Evolutionary conservation across 2,113 vertebrate species (phyloP), one percentile per base, ranked within the genome.

Genomic region (Tetrax tetrax): DNA sequence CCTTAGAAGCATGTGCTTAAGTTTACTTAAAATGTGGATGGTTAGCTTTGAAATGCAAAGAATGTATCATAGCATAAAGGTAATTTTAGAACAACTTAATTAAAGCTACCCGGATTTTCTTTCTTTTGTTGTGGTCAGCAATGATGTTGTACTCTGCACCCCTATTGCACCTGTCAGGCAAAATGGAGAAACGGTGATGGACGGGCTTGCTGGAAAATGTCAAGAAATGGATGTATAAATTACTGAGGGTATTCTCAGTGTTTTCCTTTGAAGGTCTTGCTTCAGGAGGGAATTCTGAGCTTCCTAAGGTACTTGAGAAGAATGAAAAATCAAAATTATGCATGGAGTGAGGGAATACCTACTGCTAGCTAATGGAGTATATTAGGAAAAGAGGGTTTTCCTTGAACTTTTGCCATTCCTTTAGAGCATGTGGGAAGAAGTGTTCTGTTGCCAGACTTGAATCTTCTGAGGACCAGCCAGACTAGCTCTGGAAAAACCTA

Each of bases 41-140:
- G 9, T 83, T 95, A 45, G 38, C 84, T 88, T 93, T 91, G 71
- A 83, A 96, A 75, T 86, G 48, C 47, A 83, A 77, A 78, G 41
- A 78, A 63, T 7, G 17, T 72, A 31, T n/a, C 31, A 59, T 6
- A 90, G 27, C 60, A 50, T 45, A 53, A 48, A 70, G 78, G 28
- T 77, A 43, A 45, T 69, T 86, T 38, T 38, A 38, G 38, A 38
- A 38, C 38, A 38, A 38, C 38, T 8, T 38, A 38, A 38, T 38
- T 38, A 47, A 48, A 94, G 43, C 17, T 63, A 51, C 12, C 9
- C 10, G 10, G 50, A 15, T 65, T 63, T 11, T 69, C 22, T 87
- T 78, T 70, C 61, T 72, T 87, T 64, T 50, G 22, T 41, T 65
- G 8, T 69, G 38, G 38, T 90, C 66, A 80, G 41, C 70, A 65